These are phyloP conservation scores for Amaurobius ferox DNA, from an alignment of 2,888 invertebrate genomes.

Conservation along the genomic window DNA sequence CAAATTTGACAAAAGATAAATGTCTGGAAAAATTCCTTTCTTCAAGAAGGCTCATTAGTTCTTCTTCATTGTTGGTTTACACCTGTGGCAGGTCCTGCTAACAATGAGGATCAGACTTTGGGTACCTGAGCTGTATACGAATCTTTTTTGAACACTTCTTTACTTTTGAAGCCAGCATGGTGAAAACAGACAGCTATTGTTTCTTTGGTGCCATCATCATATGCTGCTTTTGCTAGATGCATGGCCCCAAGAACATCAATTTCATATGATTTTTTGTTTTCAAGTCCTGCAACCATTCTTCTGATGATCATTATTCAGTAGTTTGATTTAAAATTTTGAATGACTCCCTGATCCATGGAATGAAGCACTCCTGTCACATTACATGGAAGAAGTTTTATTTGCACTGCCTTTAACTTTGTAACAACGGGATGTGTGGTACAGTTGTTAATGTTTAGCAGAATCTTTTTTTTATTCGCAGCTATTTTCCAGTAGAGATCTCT, in stretches of 20 bases:
- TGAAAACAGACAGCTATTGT: background rate
- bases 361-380: no score
- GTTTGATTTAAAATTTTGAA: background rate
- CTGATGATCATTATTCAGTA: background rate
- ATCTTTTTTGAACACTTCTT: background rate
- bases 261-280: background rate
- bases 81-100: background rate
- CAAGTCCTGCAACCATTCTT: background rate
- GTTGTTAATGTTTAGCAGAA: no score
- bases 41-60: background rate
- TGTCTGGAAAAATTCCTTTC: no score
- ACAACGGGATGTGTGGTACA: no score
- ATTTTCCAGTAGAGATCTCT: no score
- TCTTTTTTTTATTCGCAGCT: no score
- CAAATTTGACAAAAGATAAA: no score
- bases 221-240: constrained; percentile 9
- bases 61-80: background rate
- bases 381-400: no score
- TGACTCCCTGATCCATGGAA: background rate
- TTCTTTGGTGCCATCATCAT: background rate
- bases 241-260: background rate
- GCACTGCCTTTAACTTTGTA: no score
- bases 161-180: constrained; percentile 1
- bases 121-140: background rate
- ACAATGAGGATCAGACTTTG: background rate